These are phyloP conservation scores for human DNA, from an alignment of 2,113 vertebrate genomes.

Conservation along the genomic window GRCh38 chr12:25112501-25113000, in stretches of 20 bases:
- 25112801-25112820: background rate
- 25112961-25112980: background rate
- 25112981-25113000: background rate
- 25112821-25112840: background rate
- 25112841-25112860: background rate
- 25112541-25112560: too few species aligned
- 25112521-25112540: too few species aligned
- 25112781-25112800: background rate
- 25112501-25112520: too few species aligned
- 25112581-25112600: too few species aligned
- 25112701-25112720: too few species aligned
- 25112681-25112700: too few species aligned
- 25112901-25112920: background rate
- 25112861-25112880: background rate
- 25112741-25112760: background rate
- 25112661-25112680: too few species aligned
- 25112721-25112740: background rate
- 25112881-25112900: background rate
- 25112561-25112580: too few species aligned
- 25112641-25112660: too few species aligned
- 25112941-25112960: background rate
- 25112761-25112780: background rate
- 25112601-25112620: too few species aligned
- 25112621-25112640: too few species aligned
- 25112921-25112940: background rate